Conservation (phyloP, 2,113 vertebrate genomes). For the Marmota monax region DNA sequence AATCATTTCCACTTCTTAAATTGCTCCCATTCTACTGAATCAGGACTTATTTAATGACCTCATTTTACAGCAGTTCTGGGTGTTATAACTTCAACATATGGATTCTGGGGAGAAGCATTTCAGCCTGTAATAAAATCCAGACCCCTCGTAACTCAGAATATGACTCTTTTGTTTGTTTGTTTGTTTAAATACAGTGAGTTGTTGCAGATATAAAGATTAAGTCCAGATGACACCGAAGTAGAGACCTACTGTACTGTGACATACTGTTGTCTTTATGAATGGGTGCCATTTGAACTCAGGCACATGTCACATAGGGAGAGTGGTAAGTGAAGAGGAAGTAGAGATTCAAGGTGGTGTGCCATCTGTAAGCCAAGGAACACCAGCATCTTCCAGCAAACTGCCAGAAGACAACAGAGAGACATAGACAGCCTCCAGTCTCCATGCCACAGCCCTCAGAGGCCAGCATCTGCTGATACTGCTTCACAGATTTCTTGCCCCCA, state of each 20-base stretch:
- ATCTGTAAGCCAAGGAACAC: background rate
- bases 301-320: background rate
- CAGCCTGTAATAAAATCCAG: background rate
- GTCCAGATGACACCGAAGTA: background rate
- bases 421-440: background rate
- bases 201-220: background rate
- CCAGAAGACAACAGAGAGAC: background rate
- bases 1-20: background rate
- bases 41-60: background rate
- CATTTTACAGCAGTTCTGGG: background rate
- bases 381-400: background rate
- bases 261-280: background rate
- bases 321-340: background rate
- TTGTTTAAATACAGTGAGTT: background rate
- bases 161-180: no score
- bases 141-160: background rate
- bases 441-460: background rate
- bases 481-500: accelerated
- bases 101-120: background rate
- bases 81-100: background rate
- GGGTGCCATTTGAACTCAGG: background rate
- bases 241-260: background rate
- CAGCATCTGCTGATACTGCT: background rate
- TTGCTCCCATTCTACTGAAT: background rate
- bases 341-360: background rate